Base-by-base conservation (phyloP, 2,797 vertebrate species). In the Sebastes baramenuke region DNA sequence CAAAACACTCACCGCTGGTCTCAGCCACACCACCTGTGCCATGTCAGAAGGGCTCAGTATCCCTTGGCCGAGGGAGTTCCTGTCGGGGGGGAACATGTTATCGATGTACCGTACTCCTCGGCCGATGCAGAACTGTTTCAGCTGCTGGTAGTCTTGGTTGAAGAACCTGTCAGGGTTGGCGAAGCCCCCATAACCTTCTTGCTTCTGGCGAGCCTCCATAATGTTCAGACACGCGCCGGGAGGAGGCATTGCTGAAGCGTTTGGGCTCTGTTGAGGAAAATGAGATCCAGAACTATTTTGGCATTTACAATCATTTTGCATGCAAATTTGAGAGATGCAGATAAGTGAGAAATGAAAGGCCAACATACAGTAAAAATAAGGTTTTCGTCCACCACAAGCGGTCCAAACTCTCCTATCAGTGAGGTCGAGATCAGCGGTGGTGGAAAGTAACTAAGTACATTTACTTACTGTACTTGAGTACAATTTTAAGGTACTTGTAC, bases 171-270 rank as follows among this genome's bases (percentile, higher is more conserved):
- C 81, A 0, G 95, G 95, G 52, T 93, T 93, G 11, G 4, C 18
- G 6, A 79, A 13, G 10, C 80, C 93, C 5, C 95, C 95, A 1
- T 76, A 60, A 1, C 94, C 94, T 0, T 82, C 32, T 6, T 87
- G 79, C 76, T 87, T 90, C 13, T 90, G 55, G 3, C 95, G 94
- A 14, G 92, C 84, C 16, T 85, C 83, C n/a, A 94, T 72, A 30
- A 96, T 94, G 86, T 89, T 93, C 46, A 90, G 42, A 77, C 94
- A 95, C 56, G 74, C 92, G 22, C 93, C 91, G 0, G 94, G 93
- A 27, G 92, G 69, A 93, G 93, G 89, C 95, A 96, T 94, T 1
- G 54, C 54, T 65, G 76, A 55, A 24, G 70, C 2, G 11, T 82
- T 64, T 58, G 7, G 22, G 16, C 10, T 52, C 67, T 88, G 67